Evolutionary conservation across 2,797 vertebrate genomes (phyloP).

Genomic region (Hippocampus kuda): DNA sequence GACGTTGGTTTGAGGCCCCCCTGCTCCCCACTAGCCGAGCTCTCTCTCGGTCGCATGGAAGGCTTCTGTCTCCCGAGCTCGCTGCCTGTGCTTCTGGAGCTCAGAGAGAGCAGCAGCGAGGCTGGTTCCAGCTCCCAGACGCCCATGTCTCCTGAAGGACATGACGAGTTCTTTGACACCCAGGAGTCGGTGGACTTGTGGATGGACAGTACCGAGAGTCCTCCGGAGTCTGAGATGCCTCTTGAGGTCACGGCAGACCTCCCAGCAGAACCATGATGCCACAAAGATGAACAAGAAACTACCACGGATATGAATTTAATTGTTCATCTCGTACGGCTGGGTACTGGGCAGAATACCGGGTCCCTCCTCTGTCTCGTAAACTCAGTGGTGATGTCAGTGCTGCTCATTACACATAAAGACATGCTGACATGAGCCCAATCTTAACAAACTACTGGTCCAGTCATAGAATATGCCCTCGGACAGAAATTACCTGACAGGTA

Average conservation of each 20-base stretch:
- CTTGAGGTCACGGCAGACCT: conserved; percentile 47
- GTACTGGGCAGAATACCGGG: background rate
- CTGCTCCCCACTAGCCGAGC: conserved; percentile 46
- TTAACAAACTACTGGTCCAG: background rate
- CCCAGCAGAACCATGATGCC: conserved; percentile 46
- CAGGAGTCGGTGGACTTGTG: conserved; percentile 64
- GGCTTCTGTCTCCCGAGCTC: conserved; percentile 58
- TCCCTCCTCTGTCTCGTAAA: background rate
- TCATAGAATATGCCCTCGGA: too few species aligned
- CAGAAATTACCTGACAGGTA: too few species aligned
- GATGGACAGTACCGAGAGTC: conserved; percentile 48
- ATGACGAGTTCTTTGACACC: conserved; percentile 68
- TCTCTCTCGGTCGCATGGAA: conserved; percentile 52
- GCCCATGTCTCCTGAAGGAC: conserved; percentile 64
- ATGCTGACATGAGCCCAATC: background rate
- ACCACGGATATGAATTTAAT: background rate
- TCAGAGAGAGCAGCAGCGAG: conserved; percentile 72
- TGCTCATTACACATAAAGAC: background rate
- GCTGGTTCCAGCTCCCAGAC: conserved; percentile 70
- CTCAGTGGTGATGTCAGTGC: background rate
- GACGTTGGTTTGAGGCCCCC: conserved; percentile 31
- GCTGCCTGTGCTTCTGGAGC: conserved; percentile 67
- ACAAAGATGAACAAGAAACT: background rate
- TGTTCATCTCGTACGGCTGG: background rate
- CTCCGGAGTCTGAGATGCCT: conserved; percentile 33